These are phyloP conservation scores for Phyllostomus discolor DNA, from an alignment of 2,113 vertebrate genomes.

Conservation along the genomic window DNA sequence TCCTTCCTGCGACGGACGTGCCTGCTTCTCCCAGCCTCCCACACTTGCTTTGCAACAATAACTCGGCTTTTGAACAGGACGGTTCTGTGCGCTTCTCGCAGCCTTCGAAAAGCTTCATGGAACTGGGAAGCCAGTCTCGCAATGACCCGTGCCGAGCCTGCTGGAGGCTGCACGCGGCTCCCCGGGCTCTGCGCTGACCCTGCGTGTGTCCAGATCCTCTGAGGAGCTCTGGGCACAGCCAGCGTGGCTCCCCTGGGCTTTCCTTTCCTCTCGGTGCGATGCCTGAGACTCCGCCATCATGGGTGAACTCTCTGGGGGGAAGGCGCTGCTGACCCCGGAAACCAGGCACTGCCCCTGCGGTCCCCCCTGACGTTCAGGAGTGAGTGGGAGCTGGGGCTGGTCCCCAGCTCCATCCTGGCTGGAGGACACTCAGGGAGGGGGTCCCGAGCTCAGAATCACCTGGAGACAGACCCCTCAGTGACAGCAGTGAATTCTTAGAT, in stretches of 20 bases:
- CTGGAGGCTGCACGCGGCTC: not conserved
- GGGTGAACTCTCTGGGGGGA: not conserved
- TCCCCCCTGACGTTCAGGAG: not conserved
- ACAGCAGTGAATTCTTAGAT: not conserved
- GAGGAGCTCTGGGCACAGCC: not conserved
- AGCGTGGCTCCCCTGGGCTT: not conserved
- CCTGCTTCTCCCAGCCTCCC: not conserved
- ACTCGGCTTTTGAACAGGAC: not conserved
- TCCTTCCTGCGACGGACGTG: not conserved
- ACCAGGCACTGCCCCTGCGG: not conserved
- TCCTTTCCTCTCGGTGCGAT: not conserved
- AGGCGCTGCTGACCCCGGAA: not conserved
- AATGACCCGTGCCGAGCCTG: not conserved
- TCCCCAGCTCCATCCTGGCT: not conserved
- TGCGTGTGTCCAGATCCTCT: too few relatives aligned
- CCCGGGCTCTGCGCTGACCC: not conserved
- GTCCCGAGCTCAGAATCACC: not conserved
- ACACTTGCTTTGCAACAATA: not conserved
- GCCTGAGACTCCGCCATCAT: not conserved
- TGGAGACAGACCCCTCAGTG: not conserved
- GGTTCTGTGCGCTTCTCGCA: not conserved
- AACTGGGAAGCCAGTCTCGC: not conserved
- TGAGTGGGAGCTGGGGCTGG: not conserved
- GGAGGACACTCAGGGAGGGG: not conserved
- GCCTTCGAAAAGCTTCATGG: not conserved